Evolutionary conservation across 2,888 invertebrate species (phyloP).

Genomic region (Podabrus alpinus): DNA sequence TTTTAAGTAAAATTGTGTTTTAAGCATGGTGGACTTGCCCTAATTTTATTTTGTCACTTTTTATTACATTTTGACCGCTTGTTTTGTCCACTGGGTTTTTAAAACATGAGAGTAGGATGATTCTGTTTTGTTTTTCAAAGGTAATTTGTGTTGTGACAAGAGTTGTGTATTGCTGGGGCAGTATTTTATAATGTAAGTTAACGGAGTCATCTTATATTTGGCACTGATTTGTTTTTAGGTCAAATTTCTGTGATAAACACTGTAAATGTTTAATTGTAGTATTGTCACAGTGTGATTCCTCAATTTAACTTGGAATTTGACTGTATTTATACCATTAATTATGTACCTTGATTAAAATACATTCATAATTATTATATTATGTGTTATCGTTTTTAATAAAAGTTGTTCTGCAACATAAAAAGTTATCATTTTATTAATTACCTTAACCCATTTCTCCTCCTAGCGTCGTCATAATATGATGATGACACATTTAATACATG

Average conservation of each 20-base stretch:
- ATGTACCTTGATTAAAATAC: conserved; percentile 26
- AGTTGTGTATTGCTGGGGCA: not conserved
- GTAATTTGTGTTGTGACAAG: not conserved
- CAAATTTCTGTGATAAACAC: conserved; percentile 47
- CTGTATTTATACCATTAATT: conserved; percentile 31
- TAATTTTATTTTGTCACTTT: not conserved
- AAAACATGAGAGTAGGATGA: not conserved
- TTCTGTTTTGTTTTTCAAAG: not conserved
- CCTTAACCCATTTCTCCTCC: too few relatives aligned
- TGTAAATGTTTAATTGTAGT: conserved; percentile 18
- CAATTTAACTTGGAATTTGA: conserved; percentile 29
- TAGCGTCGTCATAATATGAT: too few relatives aligned
- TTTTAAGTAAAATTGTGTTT: not conserved
- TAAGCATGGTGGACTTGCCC: not conserved
- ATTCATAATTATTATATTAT: conserved; percentile 8
- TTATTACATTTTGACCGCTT: not conserved
- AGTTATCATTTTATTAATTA: not conserved
- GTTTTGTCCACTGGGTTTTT: not conserved
- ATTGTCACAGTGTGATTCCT: conserved; percentile 24
- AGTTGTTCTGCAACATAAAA: not conserved
- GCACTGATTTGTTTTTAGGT: conserved; percentile 39
- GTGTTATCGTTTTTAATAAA: conserved; percentile 2
- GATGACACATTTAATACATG: too few relatives aligned
- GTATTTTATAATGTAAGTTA: not conserved
- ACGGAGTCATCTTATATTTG: conserved; percentile 8